phyloP scores from a whole-genome alignment of 1,140 invertebrate genomes.

The Contarinia nasturtii region DNA sequence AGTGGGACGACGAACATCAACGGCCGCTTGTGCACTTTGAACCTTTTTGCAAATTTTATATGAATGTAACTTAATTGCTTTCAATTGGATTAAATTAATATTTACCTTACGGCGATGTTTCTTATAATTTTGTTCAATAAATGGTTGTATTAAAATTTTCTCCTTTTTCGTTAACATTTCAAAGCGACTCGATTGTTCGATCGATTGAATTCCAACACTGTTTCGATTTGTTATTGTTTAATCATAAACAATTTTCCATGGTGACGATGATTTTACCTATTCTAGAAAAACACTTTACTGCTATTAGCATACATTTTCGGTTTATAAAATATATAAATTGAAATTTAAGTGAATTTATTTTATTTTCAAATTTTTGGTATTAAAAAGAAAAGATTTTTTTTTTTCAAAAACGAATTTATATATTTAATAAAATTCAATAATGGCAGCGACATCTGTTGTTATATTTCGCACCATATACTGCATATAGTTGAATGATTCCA shows the following conservation, averaged over 20 bases:
- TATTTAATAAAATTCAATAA: background rate
- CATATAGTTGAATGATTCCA: too few relatives aligned
- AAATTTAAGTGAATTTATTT: too few relatives aligned
- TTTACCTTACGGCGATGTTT: constrained; percentile 29
- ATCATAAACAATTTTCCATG: too few relatives aligned
- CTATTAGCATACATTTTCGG: too few relatives aligned
- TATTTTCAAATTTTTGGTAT: background rate
- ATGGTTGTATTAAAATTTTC: constrained; percentile 28
- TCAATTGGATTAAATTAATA: background rate
- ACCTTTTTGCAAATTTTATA: constrained; percentile 22
- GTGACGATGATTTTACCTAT: too few relatives aligned
- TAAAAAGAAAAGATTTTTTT: background rate
- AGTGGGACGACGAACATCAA: constrained; percentile 30
- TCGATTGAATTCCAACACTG: background rate
- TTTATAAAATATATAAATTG: too few relatives aligned
- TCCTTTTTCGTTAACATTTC: constrained; percentile 28
- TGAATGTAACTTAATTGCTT: too few relatives aligned
- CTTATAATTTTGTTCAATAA: constrained; percentile 27
- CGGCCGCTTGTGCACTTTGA: constrained; percentile 28
- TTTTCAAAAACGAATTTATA: background rate
- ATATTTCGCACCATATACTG: too few relatives aligned
- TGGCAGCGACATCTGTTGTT: too few relatives aligned
- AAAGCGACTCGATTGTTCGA: background rate
- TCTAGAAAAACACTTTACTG: too few relatives aligned
- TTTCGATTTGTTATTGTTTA: too few relatives aligned